Base-by-base conservation (phyloP, 2,797 vertebrate species). In the Tauraco hartlaubi region DNA sequence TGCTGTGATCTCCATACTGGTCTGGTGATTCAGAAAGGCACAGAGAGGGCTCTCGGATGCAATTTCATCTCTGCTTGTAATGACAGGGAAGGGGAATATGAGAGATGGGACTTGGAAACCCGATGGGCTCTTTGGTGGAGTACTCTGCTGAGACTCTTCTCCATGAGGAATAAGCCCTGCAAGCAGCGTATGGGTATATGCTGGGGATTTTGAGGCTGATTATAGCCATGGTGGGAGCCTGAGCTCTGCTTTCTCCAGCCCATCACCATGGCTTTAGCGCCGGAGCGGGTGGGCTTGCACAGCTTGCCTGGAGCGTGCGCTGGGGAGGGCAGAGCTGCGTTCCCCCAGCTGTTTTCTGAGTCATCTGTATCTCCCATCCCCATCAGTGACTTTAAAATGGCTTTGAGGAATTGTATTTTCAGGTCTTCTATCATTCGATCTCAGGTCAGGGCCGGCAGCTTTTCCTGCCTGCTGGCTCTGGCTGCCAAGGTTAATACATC, bases 321-420 rank as follows among this genome's bases (percentile, higher is more conserved):
- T 2, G 49, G 26, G 49, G 21, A 71, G 29, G 58, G 58, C 37
- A 18, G 74, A 88, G 23, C 86, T 35, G 19, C 1, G 0, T 59
- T 76, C n/a, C 35, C 49, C 8, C 1, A 2, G 1, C 59, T 55
- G 48, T 71, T 77, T 76, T 20, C 61, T 23, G 12, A 35, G 19
- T 35, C 56, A 10, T 39, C 58, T 11, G 3, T 39, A 62, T 75
- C 25, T 46, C 39, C 68, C 11, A 5, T 39, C 25, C 68, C 71
- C 15, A 14, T n/a, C 9, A 1, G 31, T 2, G 2, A 20, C 56
- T 83, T 76, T 76, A 79, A 51, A 62, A 52, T 35, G 64, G 72
- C 58, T 87, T 93, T 89, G 66, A 90, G 51, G 68, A 90, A 92
- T 79, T 85, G 81, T 12, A 15, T 67, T 96, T 93, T 94, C 63